phyloP scores from a whole-genome alignment of 2,113 vertebrate species.

The Lates calcarifer region DNA sequence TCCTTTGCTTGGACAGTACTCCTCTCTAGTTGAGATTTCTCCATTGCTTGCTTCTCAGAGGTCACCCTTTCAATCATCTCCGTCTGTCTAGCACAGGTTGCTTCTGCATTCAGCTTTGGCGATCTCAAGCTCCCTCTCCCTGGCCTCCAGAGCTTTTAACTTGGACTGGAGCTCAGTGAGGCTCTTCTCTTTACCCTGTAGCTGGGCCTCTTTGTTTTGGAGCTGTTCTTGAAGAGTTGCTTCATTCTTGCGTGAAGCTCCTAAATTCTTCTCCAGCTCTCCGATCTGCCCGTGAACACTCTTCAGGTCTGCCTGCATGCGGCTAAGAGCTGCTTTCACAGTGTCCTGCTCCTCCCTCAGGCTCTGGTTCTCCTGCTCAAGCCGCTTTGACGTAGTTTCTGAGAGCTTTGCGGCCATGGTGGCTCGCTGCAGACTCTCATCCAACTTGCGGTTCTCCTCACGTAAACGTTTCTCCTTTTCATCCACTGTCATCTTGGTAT shows the following conservation, averaged over 20 bases:
- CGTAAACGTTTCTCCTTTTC: slow-evolving; percentile 85
- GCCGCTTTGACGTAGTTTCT: slow-evolving; percentile 79
- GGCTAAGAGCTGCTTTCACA: slow-evolving; percentile 78
- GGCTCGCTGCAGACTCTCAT: slow-evolving; percentile 88
- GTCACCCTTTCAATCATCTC: slow-evolving; percentile 76
- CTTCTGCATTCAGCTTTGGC: slow-evolving; percentile 81
- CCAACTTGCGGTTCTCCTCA: slow-evolving; percentile 84
- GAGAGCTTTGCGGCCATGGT: slow-evolving; percentile 79
- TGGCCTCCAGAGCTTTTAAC: slow-evolving; percentile 69
- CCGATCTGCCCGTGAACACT: slow-evolving; percentile 82
- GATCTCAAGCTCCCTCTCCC: slow-evolving; percentile 76
- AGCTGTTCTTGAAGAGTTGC: slow-evolving; percentile 83
- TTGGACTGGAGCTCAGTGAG: slow-evolving; percentile 81
- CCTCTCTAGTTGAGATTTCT: slow-evolving; percentile 79
- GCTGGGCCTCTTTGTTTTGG: slow-evolving; percentile 77
- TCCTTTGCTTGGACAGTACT: slow-evolving; percentile 70
- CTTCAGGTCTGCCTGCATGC: slow-evolving; percentile 86
- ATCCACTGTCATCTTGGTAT: slow-evolving; percentile 81
- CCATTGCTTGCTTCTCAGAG: slow-evolving; percentile 78
- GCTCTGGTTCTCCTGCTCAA: slow-evolving; percentile 85
- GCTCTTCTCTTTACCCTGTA: slow-evolving; percentile 80
- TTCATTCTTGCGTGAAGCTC: slow-evolving; percentile 82
- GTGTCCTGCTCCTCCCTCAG: slow-evolving; percentile 86
- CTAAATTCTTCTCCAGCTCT: slow-evolving; percentile 86
- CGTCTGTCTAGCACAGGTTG: slow-evolving; percentile 71